phyloP scores from a whole-genome alignment of 2,888 invertebrate genomes.

The Erebia aethiops region DNA sequence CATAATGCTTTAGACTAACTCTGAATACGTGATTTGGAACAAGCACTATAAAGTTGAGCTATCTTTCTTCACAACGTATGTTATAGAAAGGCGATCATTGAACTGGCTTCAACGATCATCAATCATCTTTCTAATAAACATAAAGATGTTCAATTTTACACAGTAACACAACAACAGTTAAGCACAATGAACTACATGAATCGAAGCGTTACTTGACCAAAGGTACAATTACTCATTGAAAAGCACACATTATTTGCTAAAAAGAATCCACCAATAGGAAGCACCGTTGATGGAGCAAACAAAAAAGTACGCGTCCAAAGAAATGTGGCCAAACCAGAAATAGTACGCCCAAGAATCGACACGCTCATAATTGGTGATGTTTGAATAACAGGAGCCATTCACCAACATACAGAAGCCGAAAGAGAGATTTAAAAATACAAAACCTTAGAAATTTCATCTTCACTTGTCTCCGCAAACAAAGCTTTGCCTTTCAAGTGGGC shows the following conservation, averaged over 20 bases:
- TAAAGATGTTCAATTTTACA: constrained; percentile 6
- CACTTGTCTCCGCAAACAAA: constrained; percentile 67
- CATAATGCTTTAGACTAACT: too few species aligned
- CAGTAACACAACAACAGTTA: constrained; percentile 13
- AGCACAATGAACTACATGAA: constrained; percentile 16
- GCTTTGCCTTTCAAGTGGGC: constrained; percentile 64
- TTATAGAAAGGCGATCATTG: not conserved
- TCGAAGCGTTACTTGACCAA: constrained; percentile 9
- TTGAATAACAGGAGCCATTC: constrained; percentile 75
- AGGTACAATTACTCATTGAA: constrained; percentile 28
- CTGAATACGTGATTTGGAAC: too few species aligned
- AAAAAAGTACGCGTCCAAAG: constrained; percentile 30
- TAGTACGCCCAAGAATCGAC: constrained; percentile 47
- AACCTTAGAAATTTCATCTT: constrained; percentile 66
- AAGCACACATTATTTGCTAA: constrained; percentile 25
- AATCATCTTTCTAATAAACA: constrained; percentile 20
- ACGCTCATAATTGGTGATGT: constrained; percentile 70
- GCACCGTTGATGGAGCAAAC: constrained; percentile 33
- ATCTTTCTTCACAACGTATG: not conserved
- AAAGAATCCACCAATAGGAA: constrained; percentile 28
- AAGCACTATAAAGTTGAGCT: not conserved
- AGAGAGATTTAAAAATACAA: constrained; percentile 74
- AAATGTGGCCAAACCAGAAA: constrained; percentile 42
- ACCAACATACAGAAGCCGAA: constrained; percentile 76
- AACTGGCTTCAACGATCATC: not conserved